Evolutionary conservation across 2,113 vertebrate species (phyloP), one percentile per base, ranked within the genome.

Genomic region (Bostrychus sinensis): DNA sequence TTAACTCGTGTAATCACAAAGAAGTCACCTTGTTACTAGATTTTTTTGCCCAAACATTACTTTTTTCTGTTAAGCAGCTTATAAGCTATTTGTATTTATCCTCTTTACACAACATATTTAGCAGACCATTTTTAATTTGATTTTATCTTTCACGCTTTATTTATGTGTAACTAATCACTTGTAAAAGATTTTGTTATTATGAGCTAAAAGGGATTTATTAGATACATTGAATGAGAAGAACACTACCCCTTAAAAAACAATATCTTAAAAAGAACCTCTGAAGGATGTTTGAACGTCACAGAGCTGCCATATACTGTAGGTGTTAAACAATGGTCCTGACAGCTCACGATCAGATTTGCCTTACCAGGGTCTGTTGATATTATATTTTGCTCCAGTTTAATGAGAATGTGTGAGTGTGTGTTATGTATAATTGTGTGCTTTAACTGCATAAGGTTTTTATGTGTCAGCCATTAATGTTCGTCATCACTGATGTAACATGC

Each of bases 41-140:
- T 78, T 38, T 78, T 38, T 48, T 81, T 83, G 46, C 25, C 48
- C 70, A 59, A 55, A 39, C 30, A 62, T 38, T 55, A 54, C 11
- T 58, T 74, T 66, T 82, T 89, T 53, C 75, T n/a, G 84, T 68
- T 72, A 75, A 77, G 91, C 91, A 92, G 91, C 90, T 91, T 91
- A 91, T 91, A 94, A 95, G 92, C 93, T 94, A 91, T 91, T 72
- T 73, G 77, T 90, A 71, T 30, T 17, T 62, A 85, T 88, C 64
- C 63, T 78, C 78, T 78, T 80, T 74, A 80, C 61, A 53, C 45
- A 72, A 64, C 55, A 23, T 60, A 72, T 70, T 37, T 72, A 78
- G 36, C 73, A 64, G 42, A 69, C 25, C 30, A 30, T 61, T 43
- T 26, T 34, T 75, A 56, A 58, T 19, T 68, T 63, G 41, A 80